Base-by-base conservation (phyloP, 2,113 vertebrate genomes). In the Cariama cristata region DNA sequence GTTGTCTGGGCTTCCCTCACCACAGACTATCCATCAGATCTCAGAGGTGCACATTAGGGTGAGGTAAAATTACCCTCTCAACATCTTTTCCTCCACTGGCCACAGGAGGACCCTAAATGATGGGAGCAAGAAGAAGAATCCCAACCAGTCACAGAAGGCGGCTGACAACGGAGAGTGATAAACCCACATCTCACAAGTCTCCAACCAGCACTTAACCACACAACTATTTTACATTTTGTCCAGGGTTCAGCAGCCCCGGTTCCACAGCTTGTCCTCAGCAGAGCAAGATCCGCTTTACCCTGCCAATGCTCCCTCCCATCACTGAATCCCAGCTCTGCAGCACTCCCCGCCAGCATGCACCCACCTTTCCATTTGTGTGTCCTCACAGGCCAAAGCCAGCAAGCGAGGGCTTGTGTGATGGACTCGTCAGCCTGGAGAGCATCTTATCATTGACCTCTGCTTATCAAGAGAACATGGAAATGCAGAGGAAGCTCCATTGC, bases 111-210 rank as follows among this genome's bases (percentile, higher is more conserved):
- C 27, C 33, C 59, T 50, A 49, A 77, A 68, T 32, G 52, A 27
- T 9, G 71, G 66, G 14, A 47, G 28, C 52, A 55, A 42, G 68
- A 75, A 79, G 62, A 49, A 60, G 26, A 50, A 69, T 17, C 72
- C 72, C 19, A 73, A 13, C 12, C 53, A 28, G 62, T 13, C 67
- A 76, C 59, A 56, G 66, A 76, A 49, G 33, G 66, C 50, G 22
- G 14, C 42, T 50, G 28, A 76, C 26, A 62, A n/a, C 0, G 1
- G 14, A 60, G 20, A 72, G 14, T 0, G 0, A 32, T 68, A 67
- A 71, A 53, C 24, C 26, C 52, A 18, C 7, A 20, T 8, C 63
- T 83, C 67, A 24, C 18, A 11, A 52, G 72, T 67, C 59, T 23
- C 32, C 49, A 79, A 52, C 8, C 55, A 58, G 42, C 0, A 0